A percentile compares a stretch with the other conserved stretches of the same genome.
These are phyloP conservation scores for Melanostigma gelatinosum DNA, from an alignment of 2,113 vertebrate genomes.

Conservation along the genomic window DNA sequence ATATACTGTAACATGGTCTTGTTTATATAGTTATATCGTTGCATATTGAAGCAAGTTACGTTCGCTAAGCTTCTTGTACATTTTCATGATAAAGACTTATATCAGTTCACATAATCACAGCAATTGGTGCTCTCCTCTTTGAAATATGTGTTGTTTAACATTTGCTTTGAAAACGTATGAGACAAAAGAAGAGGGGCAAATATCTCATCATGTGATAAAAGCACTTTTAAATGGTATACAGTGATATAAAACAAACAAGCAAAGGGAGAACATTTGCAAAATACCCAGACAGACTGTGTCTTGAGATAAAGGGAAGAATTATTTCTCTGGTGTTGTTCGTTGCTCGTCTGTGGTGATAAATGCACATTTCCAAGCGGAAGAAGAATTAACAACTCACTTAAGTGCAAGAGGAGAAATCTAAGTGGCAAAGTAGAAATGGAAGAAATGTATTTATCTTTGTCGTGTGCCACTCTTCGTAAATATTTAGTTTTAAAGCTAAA, in stretches of 20 bases:
- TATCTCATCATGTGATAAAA: constrained; percentile 9
- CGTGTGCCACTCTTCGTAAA: constrained; percentile 18
- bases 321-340: constrained; percentile 28
- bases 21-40: not conserved
- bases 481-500: not conserved
- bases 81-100: not conserved
- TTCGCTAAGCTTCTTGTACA: not conserved
- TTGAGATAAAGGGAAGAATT: constrained; percentile 1
- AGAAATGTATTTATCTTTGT: constrained; percentile 1
- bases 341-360: constrained; percentile 17
- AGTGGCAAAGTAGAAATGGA: constrained; percentile 5
- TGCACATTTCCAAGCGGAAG: constrained; percentile 21
- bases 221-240: not conserved
- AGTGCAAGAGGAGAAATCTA: constrained; percentile 2
- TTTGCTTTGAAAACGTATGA: not conserved
- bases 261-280: not conserved
- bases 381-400: constrained; percentile 34
- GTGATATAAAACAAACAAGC: not conserved
- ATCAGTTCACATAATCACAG: not conserved
- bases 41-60: not conserved
- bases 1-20: not conserved
- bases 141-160: not conserved
- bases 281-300: not conserved
- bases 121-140: not conserved
- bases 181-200: not conserved